Evolutionary conservation across 2,113 vertebrate species (phyloP).

Genomic region (Lathamus discolor): DNA sequence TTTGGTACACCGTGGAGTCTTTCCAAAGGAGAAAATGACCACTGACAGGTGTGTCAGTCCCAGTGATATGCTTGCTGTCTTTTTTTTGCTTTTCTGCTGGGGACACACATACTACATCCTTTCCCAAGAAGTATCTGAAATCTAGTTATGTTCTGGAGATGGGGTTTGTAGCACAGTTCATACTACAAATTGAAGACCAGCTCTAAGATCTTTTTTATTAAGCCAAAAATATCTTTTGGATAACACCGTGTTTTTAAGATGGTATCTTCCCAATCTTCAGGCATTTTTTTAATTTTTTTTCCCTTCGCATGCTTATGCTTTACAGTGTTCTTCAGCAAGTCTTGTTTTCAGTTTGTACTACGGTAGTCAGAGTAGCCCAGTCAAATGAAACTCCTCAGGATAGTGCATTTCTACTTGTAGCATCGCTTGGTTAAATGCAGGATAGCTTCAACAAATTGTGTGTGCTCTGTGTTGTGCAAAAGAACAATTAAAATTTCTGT

Average conservation of each 20-base stretch:
- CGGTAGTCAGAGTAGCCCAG: background rate
- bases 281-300: background rate
- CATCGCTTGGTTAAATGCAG: background rate
- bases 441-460: background rate
- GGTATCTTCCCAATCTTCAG: background rate
- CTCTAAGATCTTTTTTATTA: background rate
- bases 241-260: background rate
- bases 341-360: background rate
- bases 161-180: background rate
- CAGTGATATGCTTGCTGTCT: background rate
- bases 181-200: background rate
- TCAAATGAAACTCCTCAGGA: background rate
- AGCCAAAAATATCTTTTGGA: background rate
- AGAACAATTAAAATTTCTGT: background rate
- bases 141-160: background rate
- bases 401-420: background rate
- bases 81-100: background rate
- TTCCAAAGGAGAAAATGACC: background rate
- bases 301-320: background rate
- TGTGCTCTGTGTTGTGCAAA: background rate
- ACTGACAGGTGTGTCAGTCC: background rate
- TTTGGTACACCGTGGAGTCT: background rate
- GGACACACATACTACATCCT: rapidly evolving
- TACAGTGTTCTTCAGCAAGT: background rate
- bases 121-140: background rate